phyloP scores from a whole-genome alignment of 2,888 invertebrate genomes.

The Exocentrus adspersus region DNA sequence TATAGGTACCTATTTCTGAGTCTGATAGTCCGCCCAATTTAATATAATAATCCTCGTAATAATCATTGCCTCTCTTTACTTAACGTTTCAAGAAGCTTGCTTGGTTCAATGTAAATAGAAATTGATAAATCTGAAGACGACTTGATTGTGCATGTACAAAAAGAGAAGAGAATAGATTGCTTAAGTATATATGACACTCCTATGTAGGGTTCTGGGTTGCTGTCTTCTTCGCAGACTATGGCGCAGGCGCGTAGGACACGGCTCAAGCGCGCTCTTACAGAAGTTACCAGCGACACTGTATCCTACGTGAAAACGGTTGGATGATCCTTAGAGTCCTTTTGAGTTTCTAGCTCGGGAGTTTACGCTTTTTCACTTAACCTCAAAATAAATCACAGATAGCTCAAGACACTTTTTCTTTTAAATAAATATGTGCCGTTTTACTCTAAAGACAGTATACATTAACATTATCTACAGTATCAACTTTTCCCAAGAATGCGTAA shows the following conservation, averaged over 20 bases:
- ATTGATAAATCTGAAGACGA: too few species aligned
- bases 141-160: neutral
- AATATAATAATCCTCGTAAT: too few species aligned
- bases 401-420: constrained; percentile 8
- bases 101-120: too few species aligned
- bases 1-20: too few species aligned
- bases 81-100: too few species aligned
- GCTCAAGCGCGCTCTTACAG: constrained; percentile 89
- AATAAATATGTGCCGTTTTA: constrained; percentile 38
- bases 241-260: constrained; percentile 87
- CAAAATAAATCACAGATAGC: constrained; percentile 43
- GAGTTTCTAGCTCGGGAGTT: constrained; percentile 52
- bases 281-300: constrained; percentile 88
- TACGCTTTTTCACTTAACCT: constrained; percentile 53
- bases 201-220: constrained; percentile 76
- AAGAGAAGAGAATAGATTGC: constrained; percentile 1
- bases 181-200: constrained; percentile 40
- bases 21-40: too few species aligned
- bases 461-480: constrained; percentile 36
- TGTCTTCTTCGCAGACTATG: constrained; percentile 91
- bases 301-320: constrained; percentile 89
- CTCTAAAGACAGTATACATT: constrained; percentile 27
- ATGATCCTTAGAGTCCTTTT: constrained; percentile 53
- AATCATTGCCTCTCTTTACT: too few species aligned
- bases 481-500: constrained; percentile 42